A percentile compares a stretch with the other conserved stretches of the same genome.
Conservation (phyloP, 2,888 invertebrate species). For the Agonum fuliginosum region DNA sequence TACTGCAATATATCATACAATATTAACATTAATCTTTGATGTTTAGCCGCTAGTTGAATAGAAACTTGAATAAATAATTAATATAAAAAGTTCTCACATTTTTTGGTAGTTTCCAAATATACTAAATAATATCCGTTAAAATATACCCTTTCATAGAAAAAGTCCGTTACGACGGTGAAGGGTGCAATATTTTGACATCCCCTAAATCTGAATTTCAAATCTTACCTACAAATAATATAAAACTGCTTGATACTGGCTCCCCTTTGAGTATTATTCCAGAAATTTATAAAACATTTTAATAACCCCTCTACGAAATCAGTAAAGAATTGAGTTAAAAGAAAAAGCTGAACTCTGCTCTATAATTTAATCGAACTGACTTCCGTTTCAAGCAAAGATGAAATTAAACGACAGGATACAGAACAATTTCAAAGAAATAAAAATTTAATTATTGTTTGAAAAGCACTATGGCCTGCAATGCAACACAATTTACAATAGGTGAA, state of each 20-base stretch:
- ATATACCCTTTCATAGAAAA: slow-evolving; percentile 27
- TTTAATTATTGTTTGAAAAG: too few relatives aligned
- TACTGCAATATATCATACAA: neutral
- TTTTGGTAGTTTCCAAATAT: slow-evolving; percentile 7
- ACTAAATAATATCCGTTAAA: slow-evolving; percentile 20
- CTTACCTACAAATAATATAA: slow-evolving; percentile 51
- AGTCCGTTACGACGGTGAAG: slow-evolving; percentile 55
- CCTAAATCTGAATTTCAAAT: slow-evolving; percentile 57
- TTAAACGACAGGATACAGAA: too few relatives aligned
- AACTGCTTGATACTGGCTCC: slow-evolving; percentile 26
- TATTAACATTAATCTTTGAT: slow-evolving; percentile 4
- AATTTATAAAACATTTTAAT: slow-evolving; percentile 44
- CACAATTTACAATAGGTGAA: too few relatives aligned
- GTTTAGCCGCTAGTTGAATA: neutral
- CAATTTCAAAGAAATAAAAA: too few relatives aligned
- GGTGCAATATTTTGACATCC: slow-evolving; percentile 52
- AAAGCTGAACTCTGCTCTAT: slow-evolving; percentile 19
- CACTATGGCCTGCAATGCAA: too few relatives aligned
- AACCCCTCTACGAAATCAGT: slow-evolving; percentile 16
- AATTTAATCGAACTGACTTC: slow-evolving; percentile 16
- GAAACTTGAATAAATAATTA: neutral
- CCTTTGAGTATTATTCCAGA: slow-evolving; percentile 47
- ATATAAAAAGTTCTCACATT: neutral
- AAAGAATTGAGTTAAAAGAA: slow-evolving; percentile 2
- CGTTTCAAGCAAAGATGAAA: neutral